Percentiles rank a stretch among this genome's conserved stretches.
phyloP scores from a whole-genome alignment of 2,888 invertebrate species.

The Eristalis tenax region DNA sequence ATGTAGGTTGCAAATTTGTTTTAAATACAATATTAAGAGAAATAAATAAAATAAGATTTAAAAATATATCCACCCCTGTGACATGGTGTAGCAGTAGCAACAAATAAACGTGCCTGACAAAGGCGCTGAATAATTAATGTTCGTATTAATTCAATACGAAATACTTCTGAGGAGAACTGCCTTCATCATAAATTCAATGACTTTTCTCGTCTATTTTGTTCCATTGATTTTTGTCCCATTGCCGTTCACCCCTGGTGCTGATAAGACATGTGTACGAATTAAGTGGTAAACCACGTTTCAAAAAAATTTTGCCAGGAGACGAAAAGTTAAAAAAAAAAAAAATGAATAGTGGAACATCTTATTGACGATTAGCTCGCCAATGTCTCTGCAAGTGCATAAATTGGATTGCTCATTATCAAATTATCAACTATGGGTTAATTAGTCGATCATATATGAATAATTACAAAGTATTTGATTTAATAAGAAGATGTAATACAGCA shows the following conservation, averaged over 20 bases:
- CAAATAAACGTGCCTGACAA: conserved; percentile 24
- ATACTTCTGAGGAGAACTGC: conserved; percentile 42
- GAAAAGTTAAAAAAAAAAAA: conserved; percentile 12
- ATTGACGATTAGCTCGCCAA: neutral
- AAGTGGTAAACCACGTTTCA: conserved; percentile 48
- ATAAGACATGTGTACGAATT: conserved; percentile 33
- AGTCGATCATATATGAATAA: conserved; percentile 12
- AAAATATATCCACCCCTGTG: conserved; percentile 9
- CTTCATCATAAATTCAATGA: conserved; percentile 49
- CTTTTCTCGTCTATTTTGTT: conserved; percentile 25
- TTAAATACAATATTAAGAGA: conserved; percentile 3
- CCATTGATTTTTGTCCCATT: conserved; percentile 6
- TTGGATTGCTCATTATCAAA: conserved; percentile 15
- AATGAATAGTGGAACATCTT: too few relatives aligned
- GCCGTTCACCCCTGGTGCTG: neutral
- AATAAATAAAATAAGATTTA: neutral
- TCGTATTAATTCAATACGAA: conserved; percentile 52
- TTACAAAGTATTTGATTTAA: conserved; percentile 7
- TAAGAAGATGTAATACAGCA: neutral
- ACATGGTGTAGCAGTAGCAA: conserved; percentile 1
- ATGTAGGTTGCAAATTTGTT: conserved; percentile 25
- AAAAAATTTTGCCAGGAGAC: conserved; percentile 27
- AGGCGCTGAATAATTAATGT: conserved; percentile 62
- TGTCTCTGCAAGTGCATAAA: neutral
- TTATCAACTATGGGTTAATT: conserved; percentile 37